A percentile compares a stretch with the other conserved stretches of the same genome.
Conservation (phyloP, 2,113 vertebrate species). For the Isurus oxyrinchus region DNA sequence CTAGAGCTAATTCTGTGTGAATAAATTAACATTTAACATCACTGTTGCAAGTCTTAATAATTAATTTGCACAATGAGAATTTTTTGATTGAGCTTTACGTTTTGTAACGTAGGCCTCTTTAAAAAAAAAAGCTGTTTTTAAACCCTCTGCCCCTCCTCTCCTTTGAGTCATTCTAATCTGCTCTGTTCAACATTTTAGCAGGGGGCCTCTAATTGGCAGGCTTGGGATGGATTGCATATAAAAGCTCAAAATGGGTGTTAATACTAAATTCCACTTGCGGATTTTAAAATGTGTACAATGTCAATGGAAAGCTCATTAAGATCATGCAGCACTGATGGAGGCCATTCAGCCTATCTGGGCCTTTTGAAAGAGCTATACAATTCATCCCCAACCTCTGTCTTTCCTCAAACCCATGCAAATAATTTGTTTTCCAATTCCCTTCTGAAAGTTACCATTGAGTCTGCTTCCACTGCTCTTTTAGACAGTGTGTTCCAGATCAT, state of each 20-base stretch:
- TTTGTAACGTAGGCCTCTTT: neutral
- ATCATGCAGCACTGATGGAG: neutral
- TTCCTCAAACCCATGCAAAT: neutral
- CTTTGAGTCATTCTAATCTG: neutral
- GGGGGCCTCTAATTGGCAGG: neutral
- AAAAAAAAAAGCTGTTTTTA: neutral
- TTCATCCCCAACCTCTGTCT: too few relatives aligned
- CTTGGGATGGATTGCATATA: neutral
- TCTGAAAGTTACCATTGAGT: neutral
- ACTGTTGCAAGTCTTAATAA: neutral
- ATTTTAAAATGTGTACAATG: neutral
- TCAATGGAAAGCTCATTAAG: neutral
- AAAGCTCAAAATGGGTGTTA: neutral
- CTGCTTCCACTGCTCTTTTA: neutral
- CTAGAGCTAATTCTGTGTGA: neutral
- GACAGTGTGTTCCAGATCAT: neutral
- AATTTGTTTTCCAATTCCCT: neutral
- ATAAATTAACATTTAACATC: slow-evolving; percentile 18
- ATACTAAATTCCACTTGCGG: neutral
- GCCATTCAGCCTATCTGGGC: neutral
- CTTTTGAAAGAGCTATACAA: neutral
- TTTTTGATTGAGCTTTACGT: neutral
- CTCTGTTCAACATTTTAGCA: neutral
- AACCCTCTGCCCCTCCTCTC: neutral
- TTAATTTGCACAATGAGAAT: neutral